Conservation (phyloP, 2,888 invertebrate genomes). For the Cancer borealis region DNA sequence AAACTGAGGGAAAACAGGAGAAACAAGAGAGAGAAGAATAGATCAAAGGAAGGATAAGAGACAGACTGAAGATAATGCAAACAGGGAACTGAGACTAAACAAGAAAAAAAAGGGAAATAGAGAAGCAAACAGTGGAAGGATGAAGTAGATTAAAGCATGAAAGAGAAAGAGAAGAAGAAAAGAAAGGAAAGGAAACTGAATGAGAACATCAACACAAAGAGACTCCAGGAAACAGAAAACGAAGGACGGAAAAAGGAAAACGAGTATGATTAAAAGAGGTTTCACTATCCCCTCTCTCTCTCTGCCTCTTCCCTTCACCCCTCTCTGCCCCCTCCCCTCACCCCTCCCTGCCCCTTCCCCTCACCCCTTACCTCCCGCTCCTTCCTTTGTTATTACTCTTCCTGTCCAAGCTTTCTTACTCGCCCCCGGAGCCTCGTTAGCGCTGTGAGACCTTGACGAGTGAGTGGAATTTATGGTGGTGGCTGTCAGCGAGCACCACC, state of each 20-base stretch:
- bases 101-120: neutral
- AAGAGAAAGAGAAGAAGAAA: neutral
- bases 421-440: neutral
- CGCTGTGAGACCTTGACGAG: neutral
- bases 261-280: neutral
- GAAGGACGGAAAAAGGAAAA: neutral
- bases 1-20: neutral
- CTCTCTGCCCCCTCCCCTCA: neutral
- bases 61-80: neutral
- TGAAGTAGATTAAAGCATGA: neutral
- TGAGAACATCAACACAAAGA: neutral
- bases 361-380: neutral
- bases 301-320: neutral
- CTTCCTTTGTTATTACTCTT: neutral
- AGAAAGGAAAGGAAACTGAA: neutral
- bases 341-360: neutral
- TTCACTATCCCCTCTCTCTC: neutral
- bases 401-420: constrained; percentile 36
- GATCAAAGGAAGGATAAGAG: neutral
- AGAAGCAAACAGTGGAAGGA: neutral
- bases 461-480: constrained; percentile 9
- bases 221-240: neutral
- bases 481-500: neutral
- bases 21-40: neutral
- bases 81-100: neutral